phyloP scores from a whole-genome alignment of 2,113 vertebrate genomes.

The Pyxicephalus adspersus region DNA sequence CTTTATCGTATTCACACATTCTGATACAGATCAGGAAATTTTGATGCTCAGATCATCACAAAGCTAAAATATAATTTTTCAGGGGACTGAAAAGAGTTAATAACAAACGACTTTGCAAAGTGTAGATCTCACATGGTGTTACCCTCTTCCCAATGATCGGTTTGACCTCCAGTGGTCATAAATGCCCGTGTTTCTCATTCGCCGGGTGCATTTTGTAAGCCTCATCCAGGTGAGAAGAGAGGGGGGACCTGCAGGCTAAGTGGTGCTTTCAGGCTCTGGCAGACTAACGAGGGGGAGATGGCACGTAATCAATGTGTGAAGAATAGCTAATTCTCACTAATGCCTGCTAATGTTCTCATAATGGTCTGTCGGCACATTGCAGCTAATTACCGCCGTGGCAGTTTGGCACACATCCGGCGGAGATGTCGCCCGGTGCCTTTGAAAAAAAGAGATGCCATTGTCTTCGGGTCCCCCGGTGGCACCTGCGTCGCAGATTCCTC shows the following conservation, averaged over 20 bases:
- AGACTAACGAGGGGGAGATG: conserved; percentile 72
- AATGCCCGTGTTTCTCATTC: not conserved
- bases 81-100: not conserved
- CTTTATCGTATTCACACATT: too few relatives aligned
- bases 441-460: conserved; percentile 42
- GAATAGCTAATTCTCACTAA: conserved; percentile 77
- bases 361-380: conserved; percentile 75
- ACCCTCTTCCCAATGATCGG: not conserved
- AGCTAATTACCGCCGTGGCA: conserved; percentile 75
- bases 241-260: conserved; percentile 58
- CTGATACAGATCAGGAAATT: too few relatives aligned
- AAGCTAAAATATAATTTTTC: too few relatives aligned
- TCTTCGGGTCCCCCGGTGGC: not conserved
- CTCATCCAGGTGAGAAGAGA: conserved; percentile 20
- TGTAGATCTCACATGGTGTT: not conserved
- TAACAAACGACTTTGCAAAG: too few relatives aligned
- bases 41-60: too few relatives aligned
- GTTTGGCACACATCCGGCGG: conserved; percentile 69
- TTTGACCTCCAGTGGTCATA: not conserved
- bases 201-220: not conserved
- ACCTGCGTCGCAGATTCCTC: conserved; percentile 20
- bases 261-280: conserved; percentile 69
- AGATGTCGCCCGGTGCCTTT: conserved; percentile 58
- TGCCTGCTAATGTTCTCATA: conserved; percentile 78
- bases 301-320: conserved; percentile 79